Evolutionary conservation across 2,113 vertebrate genomes (phyloP).

Genomic region (Bufo bufo): DNA sequence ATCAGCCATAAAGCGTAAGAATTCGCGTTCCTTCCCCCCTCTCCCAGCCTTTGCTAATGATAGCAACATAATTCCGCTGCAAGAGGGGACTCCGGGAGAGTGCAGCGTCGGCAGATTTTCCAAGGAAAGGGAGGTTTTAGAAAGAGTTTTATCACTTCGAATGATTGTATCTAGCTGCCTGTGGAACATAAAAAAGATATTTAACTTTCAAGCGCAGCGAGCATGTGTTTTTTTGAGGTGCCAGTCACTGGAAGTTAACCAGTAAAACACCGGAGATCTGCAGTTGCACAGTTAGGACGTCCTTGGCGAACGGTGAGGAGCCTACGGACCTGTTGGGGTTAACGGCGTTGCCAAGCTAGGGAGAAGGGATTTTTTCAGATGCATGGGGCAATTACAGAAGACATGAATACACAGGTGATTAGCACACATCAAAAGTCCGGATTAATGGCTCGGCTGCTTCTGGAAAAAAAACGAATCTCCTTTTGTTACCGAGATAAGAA

Average conservation of each 20-base stretch:
- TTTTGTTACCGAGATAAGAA: slow-evolving; percentile 56
- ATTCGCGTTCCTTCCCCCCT: slow-evolving; percentile 20
- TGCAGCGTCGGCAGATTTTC: slow-evolving; percentile 49
- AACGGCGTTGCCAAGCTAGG: not conserved
- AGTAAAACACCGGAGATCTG: not conserved
- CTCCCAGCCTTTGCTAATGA: slow-evolving; percentile 41
- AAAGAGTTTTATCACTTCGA: slow-evolving; percentile 51
- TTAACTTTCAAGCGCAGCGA: slow-evolving; percentile 23
- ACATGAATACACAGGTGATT: slow-evolving; percentile 48
- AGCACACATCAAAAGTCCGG: slow-evolving; percentile 44
- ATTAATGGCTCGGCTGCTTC: slow-evolving; percentile 49
- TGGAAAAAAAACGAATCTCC: slow-evolving; percentile 40
- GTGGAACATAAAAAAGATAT: slow-evolving; percentile 51
- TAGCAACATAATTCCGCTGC: slow-evolving; percentile 54
- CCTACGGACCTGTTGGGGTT: not conserved
- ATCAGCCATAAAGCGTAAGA: slow-evolving; percentile 48
- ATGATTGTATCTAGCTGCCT: slow-evolving; percentile 54
- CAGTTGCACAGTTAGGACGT: not conserved
- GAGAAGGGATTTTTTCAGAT: slow-evolving; percentile 30
- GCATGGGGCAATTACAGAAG: slow-evolving; percentile 48
- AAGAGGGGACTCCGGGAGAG: slow-evolving; percentile 28
- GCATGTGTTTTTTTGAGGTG: slow-evolving; percentile 18
- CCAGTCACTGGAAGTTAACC: slow-evolving; percentile 39
- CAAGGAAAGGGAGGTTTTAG: slow-evolving; percentile 40
- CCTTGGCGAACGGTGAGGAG: not conserved